phyloP scores from a whole-genome alignment of 2,888 invertebrate species.

The Leptarthrus brevirostris region DNA sequence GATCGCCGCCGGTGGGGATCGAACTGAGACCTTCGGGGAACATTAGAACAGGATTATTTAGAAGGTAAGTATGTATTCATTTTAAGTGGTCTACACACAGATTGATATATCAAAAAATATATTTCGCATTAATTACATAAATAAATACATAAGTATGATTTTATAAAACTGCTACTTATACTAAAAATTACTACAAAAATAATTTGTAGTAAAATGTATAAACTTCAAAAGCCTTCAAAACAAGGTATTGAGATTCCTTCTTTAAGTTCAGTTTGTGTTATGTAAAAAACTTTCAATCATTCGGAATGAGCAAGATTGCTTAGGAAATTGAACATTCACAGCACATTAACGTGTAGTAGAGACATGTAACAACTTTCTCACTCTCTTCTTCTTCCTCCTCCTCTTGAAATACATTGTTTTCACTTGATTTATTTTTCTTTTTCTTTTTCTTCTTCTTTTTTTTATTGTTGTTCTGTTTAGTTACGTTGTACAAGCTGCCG shows the following conservation, averaged over 20 bases:
- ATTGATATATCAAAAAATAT: constrained; percentile 20
- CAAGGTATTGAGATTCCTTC: background rate
- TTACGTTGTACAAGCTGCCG: no score
- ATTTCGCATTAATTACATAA: constrained; percentile 19
- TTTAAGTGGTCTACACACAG: no score
- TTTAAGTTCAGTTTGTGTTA: constrained; percentile 17
- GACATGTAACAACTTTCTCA: constrained; percentile 61
- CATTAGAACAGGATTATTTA: no score
- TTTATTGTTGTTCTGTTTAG: no score
- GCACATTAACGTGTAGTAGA: constrained; percentile 65
- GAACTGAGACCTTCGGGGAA: no score
- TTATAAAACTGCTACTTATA: constrained; percentile 16
- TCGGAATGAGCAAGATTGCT: constrained; percentile 1
- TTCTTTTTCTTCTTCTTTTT: constrained; percentile 20
- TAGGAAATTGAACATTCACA: constrained; percentile 67
- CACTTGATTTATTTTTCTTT: constrained; percentile 30
- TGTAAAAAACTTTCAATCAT: background rate
- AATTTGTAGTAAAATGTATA: constrained; percentile 6
- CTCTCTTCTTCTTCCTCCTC: constrained; percentile 58
- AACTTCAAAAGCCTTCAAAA: constrained; percentile 14
- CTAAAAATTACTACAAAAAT: constrained; percentile 25
- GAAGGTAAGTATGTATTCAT: no score
- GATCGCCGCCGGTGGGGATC: no score
- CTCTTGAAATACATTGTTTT: constrained; percentile 59
- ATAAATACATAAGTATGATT: constrained; percentile 22